A percentile compares a stretch with the other conserved stretches of the same genome.
Evolutionary conservation across 2,113 vertebrate genomes (phyloP).

Genomic region (Aptenodytes patagonicus): DNA sequence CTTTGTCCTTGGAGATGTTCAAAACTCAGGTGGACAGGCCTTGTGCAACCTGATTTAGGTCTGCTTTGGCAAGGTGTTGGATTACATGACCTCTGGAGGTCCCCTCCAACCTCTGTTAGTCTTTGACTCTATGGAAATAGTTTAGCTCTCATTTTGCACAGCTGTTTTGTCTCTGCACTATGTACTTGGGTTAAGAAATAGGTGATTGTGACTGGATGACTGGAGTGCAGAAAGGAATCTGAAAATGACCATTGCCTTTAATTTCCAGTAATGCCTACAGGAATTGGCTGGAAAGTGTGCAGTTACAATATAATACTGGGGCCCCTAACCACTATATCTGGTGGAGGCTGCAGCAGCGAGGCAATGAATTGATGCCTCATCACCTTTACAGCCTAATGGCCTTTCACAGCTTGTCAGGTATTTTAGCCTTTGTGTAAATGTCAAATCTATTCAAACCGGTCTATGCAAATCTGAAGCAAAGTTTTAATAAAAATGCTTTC

Average conservation of each 20-base stretch:
- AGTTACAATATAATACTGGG: not conserved
- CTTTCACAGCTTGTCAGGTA: slow-evolving; percentile 9
- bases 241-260: not conserved
- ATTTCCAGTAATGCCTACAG: not conserved
- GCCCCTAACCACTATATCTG: not conserved
- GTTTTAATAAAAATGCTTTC: not conserved
- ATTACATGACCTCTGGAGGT: not conserved
- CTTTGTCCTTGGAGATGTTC: not conserved
- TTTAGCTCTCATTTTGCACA: not conserved
- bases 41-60: not conserved
- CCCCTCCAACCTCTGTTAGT: not conserved
- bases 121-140: not conserved
- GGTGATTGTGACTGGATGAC: not conserved
- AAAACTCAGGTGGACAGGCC: not conserved
- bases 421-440: not conserved
- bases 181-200: not conserved
- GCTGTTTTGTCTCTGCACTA: not conserved
- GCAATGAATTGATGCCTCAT: not conserved
- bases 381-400: not conserved
- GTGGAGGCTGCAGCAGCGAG: not conserved
- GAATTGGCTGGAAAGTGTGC: not conserved
- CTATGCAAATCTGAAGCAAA: not conserved
- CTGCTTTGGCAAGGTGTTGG: not conserved
- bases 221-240: not conserved
- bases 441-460: not conserved